Base-by-base conservation (phyloP, 2,113 vertebrate species). In the Aspidoscelis tigris region DNA sequence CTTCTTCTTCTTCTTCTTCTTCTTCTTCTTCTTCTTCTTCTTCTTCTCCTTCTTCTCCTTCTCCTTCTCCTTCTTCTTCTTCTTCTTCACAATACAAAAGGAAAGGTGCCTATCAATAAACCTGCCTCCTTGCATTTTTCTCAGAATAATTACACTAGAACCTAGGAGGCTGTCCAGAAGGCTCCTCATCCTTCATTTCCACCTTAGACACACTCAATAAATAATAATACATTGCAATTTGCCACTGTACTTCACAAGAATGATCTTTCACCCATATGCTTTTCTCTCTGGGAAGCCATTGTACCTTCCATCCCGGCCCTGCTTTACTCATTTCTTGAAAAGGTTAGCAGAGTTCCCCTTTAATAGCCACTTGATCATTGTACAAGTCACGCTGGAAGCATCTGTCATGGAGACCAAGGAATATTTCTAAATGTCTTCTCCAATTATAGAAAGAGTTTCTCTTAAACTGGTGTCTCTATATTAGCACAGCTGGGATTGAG, bases 281-380 rank as follows among this genome's bases (percentile, higher is more conserved):
- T 89, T 20, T 24, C 76, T 91, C 92, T 92, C 87, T 71, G 78
- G 90, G 90, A 95, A 94, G 85, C 65, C 87, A 87, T 76, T 89
- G 93, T 88, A 84, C 6, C 87, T 93, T 90, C 86, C 86, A 88
- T 93, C 93, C 81, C 73, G 92, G 90, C 91, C 91, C 88, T 44
- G 92, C 89, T 82, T 88, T 92, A 86, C 92, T 91, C 90, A 94
- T 93, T 94, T 81, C 94, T 92, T 95, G 87, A 89, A 95, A 95
- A 96, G 93, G 89, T 95, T 96, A 94, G 90, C 86, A 93, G 58
- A 79, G 87, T 92, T 95, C 93, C 8, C 12, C 89, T 91, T 88
- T 94, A 94, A 95, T 94, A 94, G 94, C 91, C 88, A 92, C 90
- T 95, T 94, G 94, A 95, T 95, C 94, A 94, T 88, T 80, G 91